phyloP scores from a whole-genome alignment of 2,113 vertebrate species.

The Brienomyrus longianalis region DNA sequence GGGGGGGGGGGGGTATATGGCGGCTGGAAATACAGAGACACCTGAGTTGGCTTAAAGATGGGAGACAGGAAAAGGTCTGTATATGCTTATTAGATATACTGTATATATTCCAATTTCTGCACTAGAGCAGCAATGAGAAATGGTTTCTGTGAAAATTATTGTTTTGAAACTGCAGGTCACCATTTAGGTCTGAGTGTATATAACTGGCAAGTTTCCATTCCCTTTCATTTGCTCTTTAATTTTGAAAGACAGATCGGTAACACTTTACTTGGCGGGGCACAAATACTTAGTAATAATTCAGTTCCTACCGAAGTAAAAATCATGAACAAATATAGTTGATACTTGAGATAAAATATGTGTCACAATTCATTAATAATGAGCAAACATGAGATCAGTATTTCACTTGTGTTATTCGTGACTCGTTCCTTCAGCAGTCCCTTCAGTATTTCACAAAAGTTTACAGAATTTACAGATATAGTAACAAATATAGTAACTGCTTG shows the following conservation, averaged over 20 bases:
- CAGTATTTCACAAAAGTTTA: no score
- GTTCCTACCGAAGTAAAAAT: not conserved
- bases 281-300: not conserved
- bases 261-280: not conserved
- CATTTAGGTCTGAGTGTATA: not conserved
- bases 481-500: not conserved
- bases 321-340: not conserved
- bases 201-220: not conserved
- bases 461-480: not conserved
- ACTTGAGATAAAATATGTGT: not conserved
- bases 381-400: not conserved
- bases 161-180: not conserved
- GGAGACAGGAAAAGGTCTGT: not conserved
- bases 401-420: not conserved
- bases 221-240: not conserved
- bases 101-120: not conserved
- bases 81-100: not conserved
- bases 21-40: not conserved
- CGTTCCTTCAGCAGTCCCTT: not conserved
- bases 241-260: not conserved
- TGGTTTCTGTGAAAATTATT: not conserved
- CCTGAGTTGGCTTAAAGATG: not conserved
- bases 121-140: not conserved
- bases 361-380: not conserved
- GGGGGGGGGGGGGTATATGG: not conserved